A percentile compares a stretch with the other conserved stretches of the same genome.
phyloP scores from a whole-genome alignment of 2,113 vertebrate species.

The Anseranas semipalmata region DNA sequence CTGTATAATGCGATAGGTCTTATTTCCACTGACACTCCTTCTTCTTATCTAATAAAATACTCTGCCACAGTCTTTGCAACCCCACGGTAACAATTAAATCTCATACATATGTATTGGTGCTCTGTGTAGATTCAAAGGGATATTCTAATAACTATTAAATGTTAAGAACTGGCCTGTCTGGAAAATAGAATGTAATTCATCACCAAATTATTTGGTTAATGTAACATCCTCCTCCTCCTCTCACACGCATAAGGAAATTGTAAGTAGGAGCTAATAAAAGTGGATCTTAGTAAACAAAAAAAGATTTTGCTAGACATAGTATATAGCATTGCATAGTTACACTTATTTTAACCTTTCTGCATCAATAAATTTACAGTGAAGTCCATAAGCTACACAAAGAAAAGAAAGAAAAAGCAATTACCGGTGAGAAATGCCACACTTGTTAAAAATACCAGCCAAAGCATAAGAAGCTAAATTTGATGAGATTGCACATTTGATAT shows the following conservation, averaged over 20 bases:
- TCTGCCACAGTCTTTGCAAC: background rate
- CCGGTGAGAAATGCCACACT: background rate
- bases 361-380: background rate
- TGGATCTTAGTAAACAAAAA: background rate
- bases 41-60: constrained; percentile 69
- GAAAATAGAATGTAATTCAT: background rate
- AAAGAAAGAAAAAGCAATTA: constrained; percentile 13
- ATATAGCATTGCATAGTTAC: background rate
- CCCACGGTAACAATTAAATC: constrained; percentile 58
- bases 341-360: background rate
- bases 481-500: constrained; percentile 15
- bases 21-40: constrained; percentile 68
- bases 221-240: background rate
- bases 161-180: constrained; percentile 1
- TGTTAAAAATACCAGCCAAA: constrained; percentile 10
- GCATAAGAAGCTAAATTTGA: background rate
- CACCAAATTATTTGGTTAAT: constrained; percentile 21
- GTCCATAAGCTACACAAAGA: background rate
- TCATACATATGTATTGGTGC: constrained; percentile 1
- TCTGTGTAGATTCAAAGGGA: background rate
- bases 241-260: background rate
- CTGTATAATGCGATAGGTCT: constrained; percentile 67
- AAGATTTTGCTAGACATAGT: background rate
- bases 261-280: background rate
- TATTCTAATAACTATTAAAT: constrained; percentile 52